Base-by-base conservation (phyloP, 2,797 vertebrate species). In the Xiphorhynchus erythropygius region DNA sequence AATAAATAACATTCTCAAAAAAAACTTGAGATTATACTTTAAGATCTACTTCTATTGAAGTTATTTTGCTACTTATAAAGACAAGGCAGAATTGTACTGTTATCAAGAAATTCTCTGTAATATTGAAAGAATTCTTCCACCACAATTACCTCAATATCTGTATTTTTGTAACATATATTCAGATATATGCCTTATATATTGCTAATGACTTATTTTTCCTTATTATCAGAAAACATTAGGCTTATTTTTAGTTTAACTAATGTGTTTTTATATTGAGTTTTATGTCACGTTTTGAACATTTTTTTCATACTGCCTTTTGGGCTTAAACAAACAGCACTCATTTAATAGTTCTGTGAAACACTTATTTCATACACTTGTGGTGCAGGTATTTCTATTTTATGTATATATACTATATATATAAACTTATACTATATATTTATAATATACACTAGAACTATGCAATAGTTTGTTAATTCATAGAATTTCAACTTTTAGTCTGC, bases 1-100 rank as follows among this genome's bases (percentile, higher is more conserved):
- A 95, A 87, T 91, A 94, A 93, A 94, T 85, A 89, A 95, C 37
- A 71, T 74, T 80, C 44, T 76, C 53, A 78, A 73, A 33, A 90
- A 46, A 88, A 80, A 83, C 14, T 6, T 47, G 37, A 74, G 56
- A 55, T 65, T 50, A 2, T 14, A 17, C 53, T 84, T 84, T 28
- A 75, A 17, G 27, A 25, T 64, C 64, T 75, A 83, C 18, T 83
- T 70, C 78, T 77, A 18, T 4, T 59, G 60, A 75, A 81, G 37
- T 46, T 89, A 33, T 53, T 71, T 60, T 78, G 17, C 62, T 64
- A 76, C 32, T 73, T 87, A 82, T 19, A 79, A 78, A 91, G 68
- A 82, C 13, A 63, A 7, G 76, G 59, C 17, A 70, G 33, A 60
- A 80, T 32, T 75, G 24, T 93, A 84, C 32, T 82, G 17, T 81